phyloP scores from a whole-genome alignment of 2,888 invertebrate species.

The Pycnomerus fuliginosus region DNA sequence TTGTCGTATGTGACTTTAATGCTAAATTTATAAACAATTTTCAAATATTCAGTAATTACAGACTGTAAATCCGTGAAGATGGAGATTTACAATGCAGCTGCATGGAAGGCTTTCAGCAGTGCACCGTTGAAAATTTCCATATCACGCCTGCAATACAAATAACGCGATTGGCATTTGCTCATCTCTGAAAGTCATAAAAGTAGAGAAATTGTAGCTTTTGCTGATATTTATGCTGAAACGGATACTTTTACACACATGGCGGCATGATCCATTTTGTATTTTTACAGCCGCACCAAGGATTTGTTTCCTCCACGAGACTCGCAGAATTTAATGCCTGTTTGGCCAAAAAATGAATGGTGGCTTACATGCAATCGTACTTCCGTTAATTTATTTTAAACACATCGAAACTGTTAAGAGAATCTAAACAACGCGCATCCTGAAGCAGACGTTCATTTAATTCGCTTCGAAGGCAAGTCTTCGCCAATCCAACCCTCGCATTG shows the following conservation, averaged over 20 bases:
- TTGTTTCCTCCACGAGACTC: too few species aligned
- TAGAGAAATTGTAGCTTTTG: conserved; percentile 37
- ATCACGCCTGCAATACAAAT: conserved; percentile 39
- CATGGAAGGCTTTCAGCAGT: too few species aligned
- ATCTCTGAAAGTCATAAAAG: conserved; percentile 39
- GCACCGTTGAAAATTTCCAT: too few species aligned
- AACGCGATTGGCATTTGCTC: conserved; percentile 40
- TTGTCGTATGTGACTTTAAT: too few species aligned
- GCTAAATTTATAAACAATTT: too few species aligned
- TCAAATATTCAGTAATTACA: too few species aligned
- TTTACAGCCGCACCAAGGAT: too few species aligned
- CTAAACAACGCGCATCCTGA: conserved; percentile 39
- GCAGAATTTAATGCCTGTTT: too few species aligned
- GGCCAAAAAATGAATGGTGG: too few species aligned
- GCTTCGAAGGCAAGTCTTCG: conserved; percentile 38
- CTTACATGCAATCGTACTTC: conserved; percentile 2
- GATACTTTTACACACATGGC: conserved; percentile 36
- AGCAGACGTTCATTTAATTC: conserved; percentile 42
- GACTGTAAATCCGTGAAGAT: too few species aligned
- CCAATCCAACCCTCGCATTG: conserved; percentile 36
- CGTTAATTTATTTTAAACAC: conserved; percentile 35
- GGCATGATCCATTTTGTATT: too few species aligned
- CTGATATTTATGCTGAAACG: conserved; percentile 40
- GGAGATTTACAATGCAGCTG: too few species aligned
- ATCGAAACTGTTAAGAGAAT: conserved; percentile 36